A percentile compares a stretch with the other conserved stretches of the same genome.
Conservation (phyloP, 2,113 vertebrate species). For the Coryphaenoides rupestris region DNA sequence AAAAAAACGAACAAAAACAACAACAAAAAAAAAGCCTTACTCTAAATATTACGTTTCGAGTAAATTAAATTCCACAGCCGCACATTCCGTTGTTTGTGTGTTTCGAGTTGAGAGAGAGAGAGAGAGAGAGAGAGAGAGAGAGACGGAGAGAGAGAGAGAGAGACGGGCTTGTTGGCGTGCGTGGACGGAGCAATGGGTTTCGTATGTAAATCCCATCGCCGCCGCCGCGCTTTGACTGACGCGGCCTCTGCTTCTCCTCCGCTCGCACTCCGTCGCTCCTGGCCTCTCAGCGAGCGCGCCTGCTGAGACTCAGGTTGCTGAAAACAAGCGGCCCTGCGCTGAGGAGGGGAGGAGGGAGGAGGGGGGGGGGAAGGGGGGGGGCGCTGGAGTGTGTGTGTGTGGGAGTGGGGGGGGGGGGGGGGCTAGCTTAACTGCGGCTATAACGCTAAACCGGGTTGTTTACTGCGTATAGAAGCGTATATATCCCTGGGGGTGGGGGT, state of each 20-base stretch:
- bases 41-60: slow-evolving; percentile 9
- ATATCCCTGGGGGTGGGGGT: no score
- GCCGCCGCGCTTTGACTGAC: slow-evolving; percentile 66
- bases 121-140: slow-evolving; percentile 20
- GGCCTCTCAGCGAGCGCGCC: slow-evolving; percentile 46
- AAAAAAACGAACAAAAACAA: no score
- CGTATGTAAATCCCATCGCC: slow-evolving; percentile 5
- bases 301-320: slow-evolving; percentile 65
- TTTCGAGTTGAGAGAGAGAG: slow-evolving; percentile 16
- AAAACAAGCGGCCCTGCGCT: no score
- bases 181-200: no score
- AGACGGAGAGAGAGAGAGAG: slow-evolving; percentile 10
- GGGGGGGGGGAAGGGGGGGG: slow-evolving; percentile 58
- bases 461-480: slow-evolving; percentile 37
- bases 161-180: no score
- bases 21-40: not conserved
- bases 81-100: slow-evolving; percentile 11
- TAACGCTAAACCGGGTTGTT: slow-evolving; percentile 62
- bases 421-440: slow-evolving; percentile 33
- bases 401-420: slow-evolving; percentile 60
- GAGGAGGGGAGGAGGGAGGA: slow-evolving; percentile 42
- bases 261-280: slow-evolving; percentile 62
- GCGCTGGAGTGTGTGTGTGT: no score
- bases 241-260: slow-evolving; percentile 63
- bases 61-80: slow-evolving; percentile 6